phyloP scores from a whole-genome alignment of 2,888 invertebrate species.

The Nipponacmea schrenckii region DNA sequence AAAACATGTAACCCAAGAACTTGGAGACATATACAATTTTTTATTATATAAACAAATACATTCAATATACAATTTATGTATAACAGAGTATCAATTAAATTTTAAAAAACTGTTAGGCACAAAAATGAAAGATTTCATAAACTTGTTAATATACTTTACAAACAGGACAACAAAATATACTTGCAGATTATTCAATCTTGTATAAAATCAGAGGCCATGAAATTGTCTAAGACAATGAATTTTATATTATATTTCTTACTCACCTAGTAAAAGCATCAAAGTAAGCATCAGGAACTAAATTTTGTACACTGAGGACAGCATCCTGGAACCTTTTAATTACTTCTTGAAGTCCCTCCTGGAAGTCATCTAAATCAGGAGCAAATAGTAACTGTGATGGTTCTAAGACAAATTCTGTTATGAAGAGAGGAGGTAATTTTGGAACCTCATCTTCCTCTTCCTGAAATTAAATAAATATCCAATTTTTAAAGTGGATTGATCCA shows the following conservation, averaged over 20 bases:
- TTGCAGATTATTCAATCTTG: no score
- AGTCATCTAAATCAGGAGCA: conserved; percentile 75
- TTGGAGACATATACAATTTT: no score
- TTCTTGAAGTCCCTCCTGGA: conserved; percentile 73
- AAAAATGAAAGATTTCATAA: no score
- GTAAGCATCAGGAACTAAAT: conserved; percentile 78
- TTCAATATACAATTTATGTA: no score
- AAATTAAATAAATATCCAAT: neutral
- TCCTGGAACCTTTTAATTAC: conserved; percentile 72
- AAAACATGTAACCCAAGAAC: no score
- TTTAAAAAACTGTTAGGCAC: no score
- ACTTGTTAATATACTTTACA: no score
- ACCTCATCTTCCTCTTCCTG: conserved; percentile 57
- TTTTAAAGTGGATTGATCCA: neutral
- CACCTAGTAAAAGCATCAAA: conserved; percentile 81
- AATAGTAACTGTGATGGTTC: conserved; percentile 64
- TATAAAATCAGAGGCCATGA: no score
- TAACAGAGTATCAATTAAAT: no score
- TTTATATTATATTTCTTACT: conserved; percentile 64
- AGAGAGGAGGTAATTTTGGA: conserved; percentile 62
- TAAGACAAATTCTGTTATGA: conserved; percentile 65
- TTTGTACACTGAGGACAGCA: conserved; percentile 76
- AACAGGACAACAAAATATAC: no score
- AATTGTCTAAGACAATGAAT: no score
- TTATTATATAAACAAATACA: no score